A percentile compares a stretch with the other conserved stretches of the same genome.
Evolutionary conservation across 2,888 invertebrate species (phyloP).

Genomic region (Acleris cristana): DNA sequence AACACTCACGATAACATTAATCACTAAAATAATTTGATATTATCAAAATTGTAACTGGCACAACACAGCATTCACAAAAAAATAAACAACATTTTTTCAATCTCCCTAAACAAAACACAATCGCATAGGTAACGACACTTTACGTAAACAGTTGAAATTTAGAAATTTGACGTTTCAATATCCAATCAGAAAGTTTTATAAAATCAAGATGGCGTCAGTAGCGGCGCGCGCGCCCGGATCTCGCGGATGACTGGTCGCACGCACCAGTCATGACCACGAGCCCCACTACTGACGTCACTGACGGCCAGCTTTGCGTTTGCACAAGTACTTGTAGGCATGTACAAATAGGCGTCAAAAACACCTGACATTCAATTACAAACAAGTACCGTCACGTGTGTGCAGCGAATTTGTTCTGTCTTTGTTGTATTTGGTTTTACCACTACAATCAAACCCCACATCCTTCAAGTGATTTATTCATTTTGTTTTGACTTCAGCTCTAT

Average conservation of each 20-base stretch:
- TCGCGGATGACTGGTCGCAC: slow-evolving; percentile 69
- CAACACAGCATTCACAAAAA: not conserved
- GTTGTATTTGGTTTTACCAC: too few relatives aligned
- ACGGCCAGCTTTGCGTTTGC: slow-evolving; percentile 3
- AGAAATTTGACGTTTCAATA: slow-evolving; percentile 8
- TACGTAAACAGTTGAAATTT: not conserved
- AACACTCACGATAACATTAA: slow-evolving; percentile 24
- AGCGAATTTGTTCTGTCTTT: too few relatives aligned
- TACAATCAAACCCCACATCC: too few relatives aligned
- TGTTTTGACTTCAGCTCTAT: slow-evolving; percentile 44
- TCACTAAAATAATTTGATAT: not conserved
- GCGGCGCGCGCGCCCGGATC: slow-evolving; percentile 63
- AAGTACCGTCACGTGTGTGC: too few relatives aligned
- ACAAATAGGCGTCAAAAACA: not conserved
- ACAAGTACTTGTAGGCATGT: too few relatives aligned
- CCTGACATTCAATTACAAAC: slow-evolving; percentile 26
- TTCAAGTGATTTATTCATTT: too few relatives aligned
- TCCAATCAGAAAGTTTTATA: slow-evolving; percentile 41
- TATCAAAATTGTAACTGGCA: slow-evolving; percentile 1
- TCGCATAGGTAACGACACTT: not conserved
- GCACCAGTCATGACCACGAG: slow-evolving; percentile 56
- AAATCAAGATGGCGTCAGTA: slow-evolving; percentile 53
- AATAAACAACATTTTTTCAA: not conserved
- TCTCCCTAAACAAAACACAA: not conserved
- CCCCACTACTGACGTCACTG: slow-evolving; percentile 33